Evolutionary conservation across 2,113 vertebrate genomes (phyloP).

Genomic region (Synodontis membranacea): DNA sequence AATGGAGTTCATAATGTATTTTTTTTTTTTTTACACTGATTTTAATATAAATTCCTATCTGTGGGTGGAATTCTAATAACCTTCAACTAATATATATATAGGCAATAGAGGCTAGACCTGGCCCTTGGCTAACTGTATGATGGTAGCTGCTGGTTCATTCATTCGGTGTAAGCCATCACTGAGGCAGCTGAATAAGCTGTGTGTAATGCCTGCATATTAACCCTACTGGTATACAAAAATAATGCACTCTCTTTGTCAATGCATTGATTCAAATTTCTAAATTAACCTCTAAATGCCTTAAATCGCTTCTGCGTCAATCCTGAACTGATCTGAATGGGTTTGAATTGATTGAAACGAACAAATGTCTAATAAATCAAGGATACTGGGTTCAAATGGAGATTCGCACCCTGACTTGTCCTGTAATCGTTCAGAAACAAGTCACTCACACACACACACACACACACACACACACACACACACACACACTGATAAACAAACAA

Average conservation of each 20-base stretch:
- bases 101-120: neutral
- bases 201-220: neutral
- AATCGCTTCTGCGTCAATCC: slow-evolving; percentile 5
- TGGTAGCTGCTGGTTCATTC: slow-evolving; percentile 28
- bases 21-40: neutral
- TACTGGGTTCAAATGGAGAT: neutral
- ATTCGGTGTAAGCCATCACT: slow-evolving; percentile 24
- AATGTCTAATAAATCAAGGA: neutral
- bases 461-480: neutral
- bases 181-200: slow-evolving; percentile 14
- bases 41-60: neutral
- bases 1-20: neutral
- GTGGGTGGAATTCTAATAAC: neutral
- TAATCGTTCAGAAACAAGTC: neutral
- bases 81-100: neutral
- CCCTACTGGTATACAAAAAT: slow-evolving; percentile 2
- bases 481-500: neutral
- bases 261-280: slow-evolving; percentile 12
- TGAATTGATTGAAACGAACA: slow-evolving; percentile 21
- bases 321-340: slow-evolving; percentile 12
- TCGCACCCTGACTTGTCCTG: neutral
- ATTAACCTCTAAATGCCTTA: neutral
- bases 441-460: neutral
- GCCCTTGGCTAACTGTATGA: neutral
- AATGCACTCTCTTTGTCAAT: slow-evolving; percentile 1